A percentile compares a stretch with the other conserved stretches of the same genome.
phyloP scores from a whole-genome alignment of 2,113 vertebrate genomes.

The Dinomys branickii region DNA sequence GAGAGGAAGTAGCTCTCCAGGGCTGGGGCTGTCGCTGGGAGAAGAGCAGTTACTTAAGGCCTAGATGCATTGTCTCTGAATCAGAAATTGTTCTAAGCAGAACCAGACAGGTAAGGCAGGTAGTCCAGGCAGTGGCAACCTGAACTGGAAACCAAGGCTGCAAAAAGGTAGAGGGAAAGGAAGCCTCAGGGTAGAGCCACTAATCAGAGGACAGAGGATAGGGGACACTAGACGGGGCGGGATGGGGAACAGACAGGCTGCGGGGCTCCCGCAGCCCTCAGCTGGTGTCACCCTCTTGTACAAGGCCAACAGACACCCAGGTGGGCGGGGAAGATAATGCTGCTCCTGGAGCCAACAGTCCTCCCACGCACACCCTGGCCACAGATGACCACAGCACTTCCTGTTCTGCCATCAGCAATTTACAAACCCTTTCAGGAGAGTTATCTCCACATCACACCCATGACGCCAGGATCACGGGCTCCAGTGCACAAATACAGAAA shows the following conservation, averaged over 20 bases:
- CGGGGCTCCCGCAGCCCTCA: neutral
- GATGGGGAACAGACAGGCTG: neutral
- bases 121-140: neutral
- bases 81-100: slow-evolving; percentile 8
- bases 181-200: neutral
- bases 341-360: slow-evolving; percentile 37
- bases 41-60: neutral
- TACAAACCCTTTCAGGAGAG: neutral
- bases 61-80: neutral
- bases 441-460: neutral
- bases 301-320: neutral
- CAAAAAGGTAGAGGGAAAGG: slow-evolving; percentile 16
- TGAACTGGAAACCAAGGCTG: neutral
- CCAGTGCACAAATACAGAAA: slow-evolving; percentile 10
- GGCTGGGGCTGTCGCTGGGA: neutral
- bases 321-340: neutral
- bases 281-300: neutral
- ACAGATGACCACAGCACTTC: neutral
- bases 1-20: neutral
- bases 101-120: slow-evolving; percentile 60
- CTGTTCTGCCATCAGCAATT: neutral
- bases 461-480: neutral
- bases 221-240: neutral
- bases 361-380: slow-evolving; percentile 28
- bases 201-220: too few species aligned